Percentiles rank a stretch among this genome's conserved stretches.
phyloP scores from a whole-genome alignment of 2,888 invertebrate genomes.

The Cabera pusaria region DNA sequence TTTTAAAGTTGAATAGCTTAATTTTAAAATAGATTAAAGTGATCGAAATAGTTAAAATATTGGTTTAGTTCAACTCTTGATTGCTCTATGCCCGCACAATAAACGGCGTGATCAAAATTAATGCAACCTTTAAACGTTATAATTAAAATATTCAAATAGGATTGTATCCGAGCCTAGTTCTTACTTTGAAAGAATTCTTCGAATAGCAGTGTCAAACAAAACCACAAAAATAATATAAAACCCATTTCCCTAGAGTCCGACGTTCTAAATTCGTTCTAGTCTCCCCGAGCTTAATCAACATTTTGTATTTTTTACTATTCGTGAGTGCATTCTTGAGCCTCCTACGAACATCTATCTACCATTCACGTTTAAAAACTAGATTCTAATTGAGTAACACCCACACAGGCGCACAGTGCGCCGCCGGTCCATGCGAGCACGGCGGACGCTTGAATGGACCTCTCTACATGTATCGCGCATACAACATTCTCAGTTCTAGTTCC shows the following conservation, averaged over 20 bases:
- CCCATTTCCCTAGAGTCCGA: slow-evolving; percentile 3
- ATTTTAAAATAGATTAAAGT: slow-evolving; percentile 3
- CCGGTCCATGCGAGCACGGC: not conserved
- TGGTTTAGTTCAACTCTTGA: no score
- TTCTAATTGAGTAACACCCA: slow-evolving; percentile 28
- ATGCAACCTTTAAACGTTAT: no score
- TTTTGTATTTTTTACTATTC: slow-evolving; percentile 18
- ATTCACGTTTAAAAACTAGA: slow-evolving; percentile 29
- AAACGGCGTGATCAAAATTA: no score
- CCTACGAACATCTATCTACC: slow-evolving; percentile 20
- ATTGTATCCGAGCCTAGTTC: no score
- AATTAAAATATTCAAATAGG: no score
- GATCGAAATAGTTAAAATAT: no score
- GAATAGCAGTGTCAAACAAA: not conserved
- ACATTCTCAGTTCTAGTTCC: slow-evolving; percentile 33
- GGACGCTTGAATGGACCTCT: slow-evolving; percentile 25
- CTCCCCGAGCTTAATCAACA: slow-evolving; percentile 9
- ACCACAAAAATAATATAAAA: slow-evolving; percentile 1
- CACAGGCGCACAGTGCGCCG: no score
- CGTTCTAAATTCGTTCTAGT: slow-evolving; percentile 14
- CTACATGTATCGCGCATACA: slow-evolving; percentile 14
- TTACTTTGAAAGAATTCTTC: no score
- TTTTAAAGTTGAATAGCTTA: slow-evolving; percentile 13
- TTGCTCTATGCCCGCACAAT: no score
- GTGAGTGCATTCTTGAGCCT: slow-evolving; percentile 25